Conservation (phyloP, 2,113 vertebrate genomes). For the Thalassoma bifasciatum region DNA sequence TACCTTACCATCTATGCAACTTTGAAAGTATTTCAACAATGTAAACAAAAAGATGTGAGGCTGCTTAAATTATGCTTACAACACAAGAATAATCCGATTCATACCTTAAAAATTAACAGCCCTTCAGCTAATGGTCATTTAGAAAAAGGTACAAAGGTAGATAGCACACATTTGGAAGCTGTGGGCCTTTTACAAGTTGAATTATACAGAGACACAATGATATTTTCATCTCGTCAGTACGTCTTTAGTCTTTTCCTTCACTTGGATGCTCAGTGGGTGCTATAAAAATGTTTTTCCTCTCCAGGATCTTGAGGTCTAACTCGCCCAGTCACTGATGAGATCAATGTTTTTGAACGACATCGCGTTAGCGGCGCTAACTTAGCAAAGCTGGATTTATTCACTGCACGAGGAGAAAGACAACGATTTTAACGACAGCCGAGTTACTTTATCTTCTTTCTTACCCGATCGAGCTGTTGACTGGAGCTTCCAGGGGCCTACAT, state of each 20-base stretch:
- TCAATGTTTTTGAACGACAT: slow-evolving; percentile 10
- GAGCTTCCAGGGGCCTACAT: slow-evolving; percentile 33
- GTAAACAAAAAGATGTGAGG: background rate
- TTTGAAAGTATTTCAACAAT: no score
- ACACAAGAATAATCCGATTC: no score
- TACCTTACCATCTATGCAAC: no score
- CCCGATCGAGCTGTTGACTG: slow-evolving; percentile 38
- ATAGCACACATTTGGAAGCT: background rate
- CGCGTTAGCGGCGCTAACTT: slow-evolving; percentile 47
- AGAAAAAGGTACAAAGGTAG: background rate
- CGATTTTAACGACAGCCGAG: no score
- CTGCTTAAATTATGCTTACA: no score
- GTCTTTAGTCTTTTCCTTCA: background rate
- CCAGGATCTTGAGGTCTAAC: background rate
- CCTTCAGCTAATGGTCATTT: background rate
- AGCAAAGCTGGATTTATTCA: background rate
- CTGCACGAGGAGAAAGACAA: background rate
- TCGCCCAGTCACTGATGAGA: background rate
- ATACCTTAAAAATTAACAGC: background rate
- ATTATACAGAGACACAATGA: background rate
- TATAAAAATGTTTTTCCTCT: background rate
- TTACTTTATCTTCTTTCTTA: slow-evolving; percentile 21
- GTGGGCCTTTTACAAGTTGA: background rate
- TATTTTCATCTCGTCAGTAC: background rate
- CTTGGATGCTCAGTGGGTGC: background rate